Base-by-base conservation (phyloP, 1,140 invertebrate genomes). In the Acyrthosiphon pisum region DNA sequence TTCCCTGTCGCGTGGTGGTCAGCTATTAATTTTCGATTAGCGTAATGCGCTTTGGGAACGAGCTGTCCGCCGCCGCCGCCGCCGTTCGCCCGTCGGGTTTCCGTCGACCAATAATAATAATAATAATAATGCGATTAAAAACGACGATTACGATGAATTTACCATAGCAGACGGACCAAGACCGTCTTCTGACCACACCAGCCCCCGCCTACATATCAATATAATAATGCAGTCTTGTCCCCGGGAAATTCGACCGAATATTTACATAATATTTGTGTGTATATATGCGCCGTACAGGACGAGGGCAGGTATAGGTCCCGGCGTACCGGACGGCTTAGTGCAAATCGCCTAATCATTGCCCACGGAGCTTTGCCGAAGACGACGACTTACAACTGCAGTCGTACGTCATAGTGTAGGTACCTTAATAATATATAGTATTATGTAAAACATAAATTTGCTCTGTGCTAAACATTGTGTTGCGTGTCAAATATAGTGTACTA, bases 11-110 rank as follows among this genome's bases (percentile, higher is more conserved):
- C 89, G 50, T 68, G 89, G 37, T 44, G 89, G 56, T 18, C 53
- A 41, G 20, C 89, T 90, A 90, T 90, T 90, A 90, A 68, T 90
- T 90, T 90, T 90, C 89, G 89, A 90, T 90, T 90, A 90, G 89
- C 53, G 89, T 90, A 90, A 90, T 68, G 89, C 89, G 89, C 53
- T 44, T 8, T 30, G 89, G 89, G 89, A 90, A 68, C 56, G 37
- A 46, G 18, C 44, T 20, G 86, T 48, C 86, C 30, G 23, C 48
- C 50, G 30, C 86, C 30, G 23, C 48, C 50, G 30, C 48, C 46
- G 87, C 44, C n/a, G 48, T 35, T 48, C 7, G 18, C n/a, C 14
- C 87, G 87, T 37, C 23, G 87, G 87, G 48, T 56, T 37, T 53
- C 87, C 88, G 23, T 89, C 20, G 87, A 35, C 37, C 22, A 68